These are phyloP conservation scores for Hofmannophila pseudospretella DNA, from an alignment of 2,888 invertebrate species.

Conservation along the genomic window DNA sequence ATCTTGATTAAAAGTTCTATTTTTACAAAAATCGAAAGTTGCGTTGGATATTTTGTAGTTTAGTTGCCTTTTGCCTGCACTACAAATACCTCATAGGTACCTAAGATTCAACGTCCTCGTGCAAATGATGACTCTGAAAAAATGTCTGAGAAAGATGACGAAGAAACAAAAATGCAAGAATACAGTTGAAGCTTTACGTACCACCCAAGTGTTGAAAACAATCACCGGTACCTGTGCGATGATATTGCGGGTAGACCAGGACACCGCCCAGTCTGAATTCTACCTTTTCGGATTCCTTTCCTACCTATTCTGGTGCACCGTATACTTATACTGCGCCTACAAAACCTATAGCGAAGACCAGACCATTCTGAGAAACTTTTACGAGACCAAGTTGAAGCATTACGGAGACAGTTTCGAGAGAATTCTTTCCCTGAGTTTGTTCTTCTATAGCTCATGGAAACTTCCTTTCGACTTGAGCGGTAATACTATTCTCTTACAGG, in stretches of 20 bases:
- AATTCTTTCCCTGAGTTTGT: slow-evolving; percentile 28
- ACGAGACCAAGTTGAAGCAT: slow-evolving; percentile 43
- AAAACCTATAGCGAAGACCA: slow-evolving; percentile 36
- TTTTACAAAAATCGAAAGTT: no score
- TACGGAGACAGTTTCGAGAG: slow-evolving; percentile 54
- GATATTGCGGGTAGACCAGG: slow-evolving; percentile 10
- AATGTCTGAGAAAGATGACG: no score
- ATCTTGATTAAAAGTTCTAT: slow-evolving; percentile 1
- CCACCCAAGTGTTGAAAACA: no score
- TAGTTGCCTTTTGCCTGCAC: no score
- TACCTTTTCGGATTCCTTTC: slow-evolving; percentile 30
- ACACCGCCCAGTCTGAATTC: slow-evolving; percentile 22
- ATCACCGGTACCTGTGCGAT: slow-evolving; percentile 20
- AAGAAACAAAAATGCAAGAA: no score
- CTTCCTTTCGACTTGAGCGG: slow-evolving; percentile 36
- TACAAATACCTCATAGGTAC: no score
- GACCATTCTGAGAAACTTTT: slow-evolving; percentile 43
- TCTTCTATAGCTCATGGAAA: slow-evolving; percentile 39
- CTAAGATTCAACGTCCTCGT: no score
- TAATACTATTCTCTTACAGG: slow-evolving; percentile 25
- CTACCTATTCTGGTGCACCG: slow-evolving; percentile 27
- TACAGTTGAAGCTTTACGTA: no score
- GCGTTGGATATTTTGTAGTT: no score
- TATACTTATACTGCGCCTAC: slow-evolving; percentile 40
- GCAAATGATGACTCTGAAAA: no score